Percentiles rank a stretch among this genome's conserved stretches.
Evolutionary conservation across 2,797 vertebrate genomes (phyloP).

Genomic region (Picus viridis): DNA sequence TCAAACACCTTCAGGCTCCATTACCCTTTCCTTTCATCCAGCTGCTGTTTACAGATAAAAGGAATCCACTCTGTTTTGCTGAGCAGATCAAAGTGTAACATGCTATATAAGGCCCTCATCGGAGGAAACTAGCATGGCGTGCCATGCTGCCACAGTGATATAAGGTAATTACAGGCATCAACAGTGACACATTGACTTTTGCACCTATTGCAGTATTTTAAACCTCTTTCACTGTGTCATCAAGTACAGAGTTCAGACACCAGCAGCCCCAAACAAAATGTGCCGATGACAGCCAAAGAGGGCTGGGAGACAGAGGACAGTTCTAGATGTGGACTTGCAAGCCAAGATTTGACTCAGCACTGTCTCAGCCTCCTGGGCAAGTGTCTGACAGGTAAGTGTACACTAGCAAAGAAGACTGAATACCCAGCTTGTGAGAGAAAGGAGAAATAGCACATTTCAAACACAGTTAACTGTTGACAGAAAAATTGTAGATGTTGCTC

Average conservation of each 20-base stretch:
- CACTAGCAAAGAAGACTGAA: background rate
- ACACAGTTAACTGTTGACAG: background rate
- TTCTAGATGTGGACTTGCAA: background rate
- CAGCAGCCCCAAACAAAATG: background rate
- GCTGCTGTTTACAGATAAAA: conserved; percentile 20
- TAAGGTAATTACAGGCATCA: background rate
- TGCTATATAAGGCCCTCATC: conserved; percentile 2
- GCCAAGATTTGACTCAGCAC: background rate
- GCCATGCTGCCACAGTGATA: background rate
- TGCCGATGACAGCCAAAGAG: background rate
- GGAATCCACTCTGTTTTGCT: conserved; percentile 3
- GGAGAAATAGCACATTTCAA: background rate
- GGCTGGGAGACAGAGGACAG: background rate
- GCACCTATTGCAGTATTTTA: conserved; percentile 43
- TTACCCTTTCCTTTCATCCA: background rate
- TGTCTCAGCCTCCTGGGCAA: background rate
- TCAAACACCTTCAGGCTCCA: background rate
- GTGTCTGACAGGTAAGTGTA: background rate
- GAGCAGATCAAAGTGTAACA: conserved; percentile 26
- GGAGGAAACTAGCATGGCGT: background rate
- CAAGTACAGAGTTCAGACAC: conserved; percentile 36
- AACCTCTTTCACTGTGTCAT: background rate
- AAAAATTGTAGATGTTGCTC: background rate
- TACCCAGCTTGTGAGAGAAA: background rate
- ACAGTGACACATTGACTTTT: conserved; percentile 35